Evolutionary conservation across 2,888 invertebrate species (phyloP), one percentile per base, ranked within the genome.

Genomic region (Danaus chrysippus): DNA sequence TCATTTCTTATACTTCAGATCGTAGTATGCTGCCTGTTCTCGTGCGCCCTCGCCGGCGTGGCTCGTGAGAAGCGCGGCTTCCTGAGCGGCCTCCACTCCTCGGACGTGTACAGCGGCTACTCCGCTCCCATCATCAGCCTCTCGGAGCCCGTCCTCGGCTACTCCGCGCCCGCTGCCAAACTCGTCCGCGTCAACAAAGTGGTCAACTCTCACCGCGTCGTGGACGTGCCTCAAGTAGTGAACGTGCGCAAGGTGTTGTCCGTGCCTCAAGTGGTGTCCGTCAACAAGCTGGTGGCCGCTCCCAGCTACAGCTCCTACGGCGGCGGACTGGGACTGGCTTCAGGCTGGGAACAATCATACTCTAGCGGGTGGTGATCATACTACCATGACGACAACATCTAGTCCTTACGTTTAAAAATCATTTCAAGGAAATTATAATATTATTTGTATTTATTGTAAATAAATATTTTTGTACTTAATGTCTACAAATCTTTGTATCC

Each of bases 211-310:
- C 73, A 72, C 34, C 75, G 72, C 62, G 75, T 78, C 19, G 74
- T 79, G 44, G 70, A 71, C 43, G 77, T 76, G 34, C 81, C 83
- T 10, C 76, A 79, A 63, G 76, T 79, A 10, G 73, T 82, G 46
- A 69, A 71, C 44, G 79, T 81, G 12, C 79, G 74, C 65, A 83
- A 80, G 65, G 71, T 81, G 42, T 77, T 86, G 66, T 75, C 77
- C 58, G 79, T 79, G 64, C 82, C 79, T 13, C 77, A 79, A 71
- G 81, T 81, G 66, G 77, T 83, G 70, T 76, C 83, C 60, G 82
- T 83, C 61, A 85, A 84, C 71, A 73, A 76, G 67, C 76, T 82
- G 55, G 79, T 85, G 59, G 73, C 83, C 53, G 72, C 76, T 23
- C 72, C 75, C 59, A 68, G 70, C 59, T 61, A 59, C 19, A 43